Conservation (phyloP, 35 echinoderm and acorn worm species). For the Apostichopus californicus region DNA sequence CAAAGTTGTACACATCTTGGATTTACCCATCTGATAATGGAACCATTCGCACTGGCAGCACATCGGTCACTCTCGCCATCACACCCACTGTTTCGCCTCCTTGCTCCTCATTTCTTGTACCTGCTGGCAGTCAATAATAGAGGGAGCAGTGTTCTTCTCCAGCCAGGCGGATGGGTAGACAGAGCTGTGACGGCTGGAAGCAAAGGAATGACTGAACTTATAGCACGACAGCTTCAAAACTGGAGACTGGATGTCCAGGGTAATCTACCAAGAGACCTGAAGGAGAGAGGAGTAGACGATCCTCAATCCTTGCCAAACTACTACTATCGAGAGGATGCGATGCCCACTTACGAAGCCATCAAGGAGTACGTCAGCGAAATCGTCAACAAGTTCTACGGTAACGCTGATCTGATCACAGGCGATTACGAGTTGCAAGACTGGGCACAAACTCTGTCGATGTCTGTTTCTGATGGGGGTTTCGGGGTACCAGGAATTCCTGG, state of each 20-base stretch:
- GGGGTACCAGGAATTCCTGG: constrained; percentile 22
- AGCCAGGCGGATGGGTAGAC: constrained; percentile 69
- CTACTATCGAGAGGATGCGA: constrained; percentile 77
- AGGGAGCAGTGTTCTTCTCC: constrained; percentile 17
- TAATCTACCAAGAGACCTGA: constrained; percentile 61
- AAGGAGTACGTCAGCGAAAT: constrained; percentile 66
- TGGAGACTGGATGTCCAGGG: constrained; percentile 76
- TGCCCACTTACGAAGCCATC: constrained; percentile 62
- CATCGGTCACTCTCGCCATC: constrained; percentile 69
- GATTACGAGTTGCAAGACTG: constrained; percentile 81
- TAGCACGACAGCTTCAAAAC: not conserved
- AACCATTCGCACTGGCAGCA: constrained; percentile 45
- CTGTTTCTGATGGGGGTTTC: not conserved
- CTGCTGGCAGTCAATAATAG: constrained; percentile 54
- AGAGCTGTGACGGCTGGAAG: constrained; percentile 36
- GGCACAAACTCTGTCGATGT: constrained; percentile 21
- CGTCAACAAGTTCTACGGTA: constrained; percentile 61
- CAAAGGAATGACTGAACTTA: constrained; percentile 33
- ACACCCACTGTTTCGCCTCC: constrained; percentile 62
- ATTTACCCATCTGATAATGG: constrained; percentile 60
- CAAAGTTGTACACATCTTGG: constrained; percentile 57
- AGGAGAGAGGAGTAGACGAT: constrained; percentile 68
- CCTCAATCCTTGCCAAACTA: constrained; percentile 67
- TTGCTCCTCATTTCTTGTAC: constrained; percentile 71
- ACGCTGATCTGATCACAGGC: constrained; percentile 11